phyloP scores from a whole-genome alignment of 2,888 invertebrate species.

The Andrena marginata region DNA sequence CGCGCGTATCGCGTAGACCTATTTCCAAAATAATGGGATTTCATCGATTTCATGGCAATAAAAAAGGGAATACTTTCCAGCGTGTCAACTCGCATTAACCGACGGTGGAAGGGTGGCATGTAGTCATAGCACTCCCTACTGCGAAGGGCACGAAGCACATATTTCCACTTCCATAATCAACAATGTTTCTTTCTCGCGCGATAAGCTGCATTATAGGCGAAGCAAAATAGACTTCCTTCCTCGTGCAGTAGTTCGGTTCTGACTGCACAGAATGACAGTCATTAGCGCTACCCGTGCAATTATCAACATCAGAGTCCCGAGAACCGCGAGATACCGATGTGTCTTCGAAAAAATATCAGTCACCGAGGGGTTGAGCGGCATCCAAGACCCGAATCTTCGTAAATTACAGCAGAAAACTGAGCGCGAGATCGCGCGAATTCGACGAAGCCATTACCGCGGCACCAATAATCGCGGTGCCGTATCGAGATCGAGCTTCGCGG shows the following conservation, averaged over 20 bases:
- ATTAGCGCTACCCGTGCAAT: too few relatives aligned
- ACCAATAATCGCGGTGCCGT: constrained; percentile 2
- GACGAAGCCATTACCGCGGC: neutral
- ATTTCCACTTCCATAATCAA: neutral
- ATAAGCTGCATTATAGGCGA: too few relatives aligned
- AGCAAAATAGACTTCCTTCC: too few relatives aligned
- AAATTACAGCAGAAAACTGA: neutral
- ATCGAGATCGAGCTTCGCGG: constrained; percentile 18
- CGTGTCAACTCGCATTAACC: constrained; percentile 2
- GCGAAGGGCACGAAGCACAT: too few relatives aligned
- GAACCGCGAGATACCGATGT: neutral
- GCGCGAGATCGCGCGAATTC: neutral
- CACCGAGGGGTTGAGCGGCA: neutral
- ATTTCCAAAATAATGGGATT: neutral
- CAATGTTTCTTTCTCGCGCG: neutral
- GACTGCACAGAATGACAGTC: too few relatives aligned
- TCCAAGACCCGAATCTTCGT: neutral
- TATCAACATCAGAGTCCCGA: neutral
- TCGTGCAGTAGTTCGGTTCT: too few relatives aligned
- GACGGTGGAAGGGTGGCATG: neutral
- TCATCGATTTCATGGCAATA: neutral
- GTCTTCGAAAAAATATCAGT: neutral
- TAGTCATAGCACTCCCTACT: neutral
- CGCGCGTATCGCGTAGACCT: neutral
- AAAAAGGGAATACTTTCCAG: constrained; percentile 1